Base-by-base conservation (phyloP, 2,797 vertebrate species). In the Acrossocheilus fasciatus region DNA sequence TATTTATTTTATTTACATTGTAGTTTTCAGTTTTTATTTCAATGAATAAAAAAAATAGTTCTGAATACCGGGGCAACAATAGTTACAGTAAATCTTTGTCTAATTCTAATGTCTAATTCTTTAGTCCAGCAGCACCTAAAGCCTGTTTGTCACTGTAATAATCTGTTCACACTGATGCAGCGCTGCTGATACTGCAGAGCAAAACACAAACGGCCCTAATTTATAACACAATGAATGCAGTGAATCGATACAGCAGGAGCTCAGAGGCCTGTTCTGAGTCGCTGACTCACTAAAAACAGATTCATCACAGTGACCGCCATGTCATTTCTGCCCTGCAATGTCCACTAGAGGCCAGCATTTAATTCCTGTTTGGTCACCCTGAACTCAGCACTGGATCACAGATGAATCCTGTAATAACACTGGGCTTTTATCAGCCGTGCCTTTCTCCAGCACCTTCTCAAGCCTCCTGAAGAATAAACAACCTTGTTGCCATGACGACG, bases 401-500 rank as follows among this genome's bases (percentile, higher is more conserved):
- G 23, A 68, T 18, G 20, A 41, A 10, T 80, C 30, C 62, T 54
- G 30, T 23, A n/a, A 70, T 74, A 62, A 86, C 34, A 36, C 69
- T 52, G 59, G 26, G 66, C 64, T n/a, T 52, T 52, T 12, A n/a
- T 83, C 69, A 82, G 14, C 2, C 39, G 4, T 36, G 45, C 6
- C 26, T 20, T 83, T 47, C 52, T 78, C 20, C 2, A 73, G 74
- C 79, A 41, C 52, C 59, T 84, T 43, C 23, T 81, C 91, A 87
- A 88, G 84, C 86, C 85, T 87, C 39, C 39, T 74, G 72, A 81
- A 88, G 87, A 87, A 90, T 92, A 93, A 94, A 95, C 94, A 94
- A 74, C 52, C 69, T 85, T 87, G 94, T 95, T 94, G 91, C 93
- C 93, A 93, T 94, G 93, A 86, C 91, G 92, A 95, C 93, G 84